These are phyloP conservation scores for Eulemur rufifrons DNA, from an alignment of 2,113 vertebrate genomes.

Conservation along the genomic window DNA sequence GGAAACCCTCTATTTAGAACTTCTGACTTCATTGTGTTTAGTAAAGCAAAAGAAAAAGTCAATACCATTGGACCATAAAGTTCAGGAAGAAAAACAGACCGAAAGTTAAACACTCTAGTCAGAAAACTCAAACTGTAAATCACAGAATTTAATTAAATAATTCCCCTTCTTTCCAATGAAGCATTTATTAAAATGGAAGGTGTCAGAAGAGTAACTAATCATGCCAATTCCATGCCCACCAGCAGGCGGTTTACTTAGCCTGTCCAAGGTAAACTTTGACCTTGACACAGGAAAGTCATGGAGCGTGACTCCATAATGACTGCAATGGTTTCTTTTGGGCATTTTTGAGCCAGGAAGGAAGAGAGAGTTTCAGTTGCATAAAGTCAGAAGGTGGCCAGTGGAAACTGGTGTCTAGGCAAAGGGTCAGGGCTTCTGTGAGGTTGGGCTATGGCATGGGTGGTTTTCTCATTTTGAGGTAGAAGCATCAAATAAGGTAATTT, in stretches of 20 bases:
- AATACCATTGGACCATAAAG: background rate
- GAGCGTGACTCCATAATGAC: background rate
- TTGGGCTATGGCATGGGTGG: background rate
- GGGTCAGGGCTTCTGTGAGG: background rate
- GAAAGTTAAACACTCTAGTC: background rate
- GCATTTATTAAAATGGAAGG: constrained; percentile 21
- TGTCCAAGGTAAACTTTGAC: constrained; percentile 18
- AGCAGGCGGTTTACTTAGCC: background rate
- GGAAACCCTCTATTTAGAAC: background rate
- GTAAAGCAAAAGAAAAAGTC: background rate
- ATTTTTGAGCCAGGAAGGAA: background rate
- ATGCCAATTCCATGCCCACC: background rate
- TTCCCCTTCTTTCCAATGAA: background rate
- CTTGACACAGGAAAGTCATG: background rate
- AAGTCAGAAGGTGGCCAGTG: background rate
- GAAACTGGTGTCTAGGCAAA: background rate
- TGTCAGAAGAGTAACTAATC: background rate
- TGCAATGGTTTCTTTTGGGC: background rate
- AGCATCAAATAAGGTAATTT: background rate
- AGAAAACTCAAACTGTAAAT: background rate
- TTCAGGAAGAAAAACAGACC: background rate
- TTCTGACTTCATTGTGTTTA: constrained; percentile 29
- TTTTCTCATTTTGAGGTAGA: constrained; percentile 12
- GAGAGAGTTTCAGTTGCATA: background rate
- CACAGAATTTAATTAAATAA: constrained; percentile 31